Evolutionary conservation across 2,113 vertebrate genomes (phyloP), one percentile per base, ranked within the genome.

Genomic region (Pelecanus crispus): DNA sequence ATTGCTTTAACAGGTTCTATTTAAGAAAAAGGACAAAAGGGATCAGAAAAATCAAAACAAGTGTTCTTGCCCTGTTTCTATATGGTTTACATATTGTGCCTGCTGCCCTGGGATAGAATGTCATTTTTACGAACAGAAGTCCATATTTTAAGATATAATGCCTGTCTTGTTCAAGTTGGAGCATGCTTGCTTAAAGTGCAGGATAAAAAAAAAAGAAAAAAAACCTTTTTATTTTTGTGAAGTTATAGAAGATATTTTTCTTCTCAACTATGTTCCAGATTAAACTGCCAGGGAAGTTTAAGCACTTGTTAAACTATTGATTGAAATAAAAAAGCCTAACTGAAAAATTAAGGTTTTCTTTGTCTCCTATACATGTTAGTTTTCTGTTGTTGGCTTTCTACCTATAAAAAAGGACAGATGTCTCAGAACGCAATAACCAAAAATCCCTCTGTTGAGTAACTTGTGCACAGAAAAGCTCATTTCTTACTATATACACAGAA

Each of bases 141-240:
- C 72, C 50, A 0, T 84, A 81, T 86, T 92, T 86, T 89, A 71
- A 66, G 45, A 74, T 79, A 58, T 5, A 91, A 58, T 50, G 75
- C 72, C 81, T 62, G 49, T 77, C 89, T 88, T 86, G 84, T 44
- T 83, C 50, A 82, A 92, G 58, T 91, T 13, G 10, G 55, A 83
- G 44, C 5, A 9, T 91, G 86, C 95, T 94, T 92, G 82, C 86
- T 77, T 94, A 13, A 85, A 82, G 81, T 89, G 91, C 95, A 92
- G 83, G 71, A 88, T 93, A 95, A 71, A 29, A 66, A 73, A 80
- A 78, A 29, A 55, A 79, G 81, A 88, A 68, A 26, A 49, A 72
- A 75, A 40, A 73, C 3, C 65, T 44, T 91, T 96, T 83, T 97
- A 95, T 96, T 97, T 97, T 97, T 95, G 80, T 97, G 96, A 95